Evolutionary conservation across 2,113 vertebrate species (phyloP).

Genomic region (Ctenodactylus gundi): DNA sequence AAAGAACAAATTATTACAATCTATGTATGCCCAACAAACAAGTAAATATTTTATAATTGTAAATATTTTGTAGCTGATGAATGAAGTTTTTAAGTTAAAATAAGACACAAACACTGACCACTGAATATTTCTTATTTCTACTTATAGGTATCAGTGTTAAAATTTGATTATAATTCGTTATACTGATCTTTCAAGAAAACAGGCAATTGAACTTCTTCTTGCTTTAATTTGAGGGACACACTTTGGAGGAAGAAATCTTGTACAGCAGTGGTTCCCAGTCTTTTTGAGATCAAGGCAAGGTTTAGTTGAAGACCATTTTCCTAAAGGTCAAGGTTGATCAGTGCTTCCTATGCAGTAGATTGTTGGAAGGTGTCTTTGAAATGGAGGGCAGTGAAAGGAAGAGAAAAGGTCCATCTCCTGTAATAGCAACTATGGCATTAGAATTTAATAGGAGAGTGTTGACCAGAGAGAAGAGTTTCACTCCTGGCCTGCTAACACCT

Average conservation of each 20-base stretch:
- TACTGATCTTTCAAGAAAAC: background rate
- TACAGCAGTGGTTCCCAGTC: background rate
- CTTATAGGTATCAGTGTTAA: background rate
- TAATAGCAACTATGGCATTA: too few relatives aligned
- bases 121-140: background rate
- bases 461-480: too few relatives aligned
- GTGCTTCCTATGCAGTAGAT: too few relatives aligned
- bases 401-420: too few relatives aligned
- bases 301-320: too few relatives aligned
- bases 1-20: background rate
- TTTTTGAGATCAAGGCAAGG: too few relatives aligned
- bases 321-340: too few relatives aligned
- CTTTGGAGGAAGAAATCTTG: background rate
- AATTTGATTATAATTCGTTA: background rate
- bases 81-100: background rate
- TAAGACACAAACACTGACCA: background rate
- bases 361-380: too few relatives aligned
- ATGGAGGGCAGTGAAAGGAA: too few relatives aligned
- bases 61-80: background rate
- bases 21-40: background rate
- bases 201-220: background rate
- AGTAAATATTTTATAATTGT: background rate
- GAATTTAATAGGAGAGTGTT: too few relatives aligned
- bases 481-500: too few relatives aligned
- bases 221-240: background rate